Percentiles rank a stretch among this genome's conserved stretches.
Conservation (phyloP, 2,113 vertebrate genomes). For the Emydura subglobosa region DNA sequence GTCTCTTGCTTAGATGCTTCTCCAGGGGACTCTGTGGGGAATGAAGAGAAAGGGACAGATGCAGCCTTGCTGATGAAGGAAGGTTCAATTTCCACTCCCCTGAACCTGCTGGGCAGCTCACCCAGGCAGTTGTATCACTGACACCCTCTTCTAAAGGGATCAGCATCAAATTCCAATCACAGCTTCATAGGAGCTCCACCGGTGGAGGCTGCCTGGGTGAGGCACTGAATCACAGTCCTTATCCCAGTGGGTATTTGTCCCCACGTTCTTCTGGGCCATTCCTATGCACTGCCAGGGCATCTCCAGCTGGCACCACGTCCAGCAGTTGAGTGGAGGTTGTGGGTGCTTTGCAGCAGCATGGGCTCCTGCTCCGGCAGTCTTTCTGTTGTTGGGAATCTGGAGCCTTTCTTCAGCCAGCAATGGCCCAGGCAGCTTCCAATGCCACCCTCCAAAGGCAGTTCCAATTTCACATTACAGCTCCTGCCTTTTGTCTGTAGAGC, state of each 20-base stretch:
- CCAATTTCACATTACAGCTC: not conserved
- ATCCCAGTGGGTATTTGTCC: not conserved
- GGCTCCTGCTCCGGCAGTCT: not conserved
- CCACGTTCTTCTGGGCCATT: not conserved
- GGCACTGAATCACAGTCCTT: not conserved
- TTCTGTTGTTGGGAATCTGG: not conserved
- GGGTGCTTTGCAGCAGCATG: not conserved
- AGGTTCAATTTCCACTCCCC: rapidly evolving
- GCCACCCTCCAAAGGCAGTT: not conserved
- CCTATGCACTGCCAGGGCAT: not conserved
- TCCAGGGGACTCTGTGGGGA: not conserved
- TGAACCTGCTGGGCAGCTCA: not conserved
- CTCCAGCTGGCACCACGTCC: not conserved
- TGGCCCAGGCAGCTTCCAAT: not conserved
- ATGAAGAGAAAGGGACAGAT: not conserved
- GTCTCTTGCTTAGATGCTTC: not conserved
- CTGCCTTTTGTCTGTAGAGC: not conserved
- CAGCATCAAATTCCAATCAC: not conserved
- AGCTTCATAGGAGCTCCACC: not conserved
- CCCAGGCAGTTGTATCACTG: not conserved
- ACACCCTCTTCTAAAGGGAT: not conserved
- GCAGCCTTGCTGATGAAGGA: rapidly evolving
- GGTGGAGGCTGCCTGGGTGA: not conserved
- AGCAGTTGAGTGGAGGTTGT: not conserved
- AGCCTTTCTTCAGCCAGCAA: not conserved